Evolutionary conservation across 2,797 vertebrate species (phyloP).

Genomic region (Austrolebias charrua): DNA sequence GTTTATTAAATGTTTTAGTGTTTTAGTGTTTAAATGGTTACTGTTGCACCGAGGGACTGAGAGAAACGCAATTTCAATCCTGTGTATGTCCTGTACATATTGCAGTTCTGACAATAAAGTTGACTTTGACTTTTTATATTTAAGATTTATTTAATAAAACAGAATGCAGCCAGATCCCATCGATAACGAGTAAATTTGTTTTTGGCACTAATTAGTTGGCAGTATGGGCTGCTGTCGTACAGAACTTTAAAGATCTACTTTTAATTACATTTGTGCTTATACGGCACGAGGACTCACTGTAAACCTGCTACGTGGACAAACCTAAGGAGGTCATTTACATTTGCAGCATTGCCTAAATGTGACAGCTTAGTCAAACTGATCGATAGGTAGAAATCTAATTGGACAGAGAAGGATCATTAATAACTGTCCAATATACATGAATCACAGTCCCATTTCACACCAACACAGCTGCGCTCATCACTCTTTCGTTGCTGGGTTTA

Average conservation of each 20-base stretch:
- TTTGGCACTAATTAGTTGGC: conserved; percentile 27
- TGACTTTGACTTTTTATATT: no score
- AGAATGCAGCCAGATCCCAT: conserved; percentile 10
- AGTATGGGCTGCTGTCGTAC: conserved; percentile 15
- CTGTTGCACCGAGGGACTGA: no score
- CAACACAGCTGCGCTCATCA: conserved; percentile 12
- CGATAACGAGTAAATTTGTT: conserved; percentile 14
- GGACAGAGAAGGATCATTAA: conserved; percentile 39
- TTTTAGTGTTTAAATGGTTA: no score
- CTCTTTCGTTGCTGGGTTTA: conserved; percentile 12
- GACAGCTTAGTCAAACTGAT: conserved; percentile 47
- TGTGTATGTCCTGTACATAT: no score
- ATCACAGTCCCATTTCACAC: conserved; percentile 28
- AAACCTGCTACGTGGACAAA: conserved; percentile 63
- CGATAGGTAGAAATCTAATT: conserved; percentile 50
- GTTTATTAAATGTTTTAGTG: no score
- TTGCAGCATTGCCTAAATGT: conserved; percentile 28
- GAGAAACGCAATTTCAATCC: no score
- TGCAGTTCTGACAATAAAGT: no score
- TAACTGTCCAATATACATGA: conserved; percentile 27
- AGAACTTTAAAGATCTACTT: conserved; percentile 21
- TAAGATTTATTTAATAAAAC: conserved; percentile 19
- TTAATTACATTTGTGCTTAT: conserved; percentile 44
- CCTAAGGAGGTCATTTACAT: conserved; percentile 63
- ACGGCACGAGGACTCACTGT: conserved; percentile 37